Conservation (phyloP, 2,113 vertebrate species). For the Oncorhynchus clarkii region DNA sequence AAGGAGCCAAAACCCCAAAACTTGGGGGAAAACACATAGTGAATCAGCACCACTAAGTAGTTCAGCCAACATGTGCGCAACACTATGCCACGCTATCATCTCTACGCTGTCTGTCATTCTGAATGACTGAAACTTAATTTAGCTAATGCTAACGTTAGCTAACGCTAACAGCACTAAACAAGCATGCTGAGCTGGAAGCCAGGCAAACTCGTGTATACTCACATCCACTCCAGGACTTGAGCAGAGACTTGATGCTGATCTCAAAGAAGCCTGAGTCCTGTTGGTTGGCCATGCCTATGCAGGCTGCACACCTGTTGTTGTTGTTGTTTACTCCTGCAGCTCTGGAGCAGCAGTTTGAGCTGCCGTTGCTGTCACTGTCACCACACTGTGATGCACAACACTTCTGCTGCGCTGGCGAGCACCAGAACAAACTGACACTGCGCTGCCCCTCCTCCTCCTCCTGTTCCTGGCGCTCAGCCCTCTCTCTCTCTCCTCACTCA, state of each 20-base stretch:
- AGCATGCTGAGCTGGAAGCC: background rate
- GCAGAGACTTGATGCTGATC: constrained; percentile 98
- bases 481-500: constrained; percentile 11
- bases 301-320: constrained; percentile 50
- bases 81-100: background rate
- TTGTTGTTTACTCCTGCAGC: constrained; percentile 31
- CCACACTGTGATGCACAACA: constrained; percentile 78
- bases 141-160: constrained; percentile 31
- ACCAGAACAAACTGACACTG: constrained; percentile 73
- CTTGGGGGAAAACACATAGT: constrained; percentile 14
- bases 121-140: background rate
- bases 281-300: constrained; percentile 91
- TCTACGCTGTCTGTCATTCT: background rate
- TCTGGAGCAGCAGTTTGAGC: constrained; percentile 72
- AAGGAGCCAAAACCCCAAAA: constrained; percentile 38
- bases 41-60: background rate
- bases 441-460: constrained; percentile 61
- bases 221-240: constrained; percentile 98
- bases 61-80: background rate
- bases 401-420: constrained; percentile 67
- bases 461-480: constrained; percentile 3
- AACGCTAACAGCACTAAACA: constrained; percentile 46
- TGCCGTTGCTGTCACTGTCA: constrained; percentile 70
- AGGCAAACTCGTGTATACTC: constrained; percentile 73
- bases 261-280: constrained; percentile 99